These are phyloP conservation scores for Plectrocnemia conspersa DNA, from an alignment of 1,140 invertebrate species.

Conservation along the genomic window DNA sequence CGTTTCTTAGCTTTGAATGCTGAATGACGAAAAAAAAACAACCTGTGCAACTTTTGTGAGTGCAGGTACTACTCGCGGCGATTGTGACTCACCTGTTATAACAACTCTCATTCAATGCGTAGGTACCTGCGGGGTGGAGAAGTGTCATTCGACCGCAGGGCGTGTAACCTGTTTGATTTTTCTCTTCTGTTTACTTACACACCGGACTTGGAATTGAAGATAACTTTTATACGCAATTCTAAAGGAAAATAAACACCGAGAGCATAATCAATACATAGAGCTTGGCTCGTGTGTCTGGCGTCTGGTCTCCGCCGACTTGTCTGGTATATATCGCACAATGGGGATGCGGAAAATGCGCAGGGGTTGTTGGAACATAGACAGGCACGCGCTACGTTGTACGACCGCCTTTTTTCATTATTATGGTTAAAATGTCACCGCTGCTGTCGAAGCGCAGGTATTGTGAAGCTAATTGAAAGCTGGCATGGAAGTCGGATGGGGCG, in stretches of 20 bases:
- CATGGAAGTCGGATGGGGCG: neutral
- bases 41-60: too few relatives aligned
- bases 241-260: neutral
- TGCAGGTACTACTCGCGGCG: too few relatives aligned
- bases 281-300: neutral
- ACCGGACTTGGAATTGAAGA: neutral
- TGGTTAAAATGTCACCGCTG: neutral
- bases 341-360: neutral
- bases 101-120: neutral
- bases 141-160: neutral
- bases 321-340: neutral
- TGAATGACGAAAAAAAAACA: too few relatives aligned
- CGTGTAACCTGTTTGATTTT: constrained; percentile 2
- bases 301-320: neutral
- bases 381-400: neutral
- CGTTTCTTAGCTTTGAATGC: too few relatives aligned
- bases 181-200: neutral
- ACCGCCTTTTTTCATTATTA: neutral
- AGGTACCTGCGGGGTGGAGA: neutral
- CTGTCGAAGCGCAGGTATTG: neutral
- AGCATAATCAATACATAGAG: neutral
- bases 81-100: constrained; percentile 5
- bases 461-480: neutral
- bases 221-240: neutral
- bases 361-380: neutral